Conservation (phyloP, 2,113 vertebrate genomes). For the Xyliphius kryptos region DNA sequence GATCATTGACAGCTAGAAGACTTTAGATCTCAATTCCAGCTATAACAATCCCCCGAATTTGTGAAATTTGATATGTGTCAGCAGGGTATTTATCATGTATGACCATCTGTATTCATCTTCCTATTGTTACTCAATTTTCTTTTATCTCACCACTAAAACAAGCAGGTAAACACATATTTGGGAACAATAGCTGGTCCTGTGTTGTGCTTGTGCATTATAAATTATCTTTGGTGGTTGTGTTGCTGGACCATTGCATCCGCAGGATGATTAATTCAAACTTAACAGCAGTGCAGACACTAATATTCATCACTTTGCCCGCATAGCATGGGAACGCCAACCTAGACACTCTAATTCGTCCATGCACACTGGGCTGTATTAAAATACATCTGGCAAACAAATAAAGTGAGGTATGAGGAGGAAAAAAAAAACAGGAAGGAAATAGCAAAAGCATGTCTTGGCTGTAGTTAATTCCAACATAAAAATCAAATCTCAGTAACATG, state of each 20-base stretch:
- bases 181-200: constrained; percentile 27
- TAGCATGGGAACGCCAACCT: constrained; percentile 30
- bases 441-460: background rate
- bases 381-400: constrained; percentile 28
- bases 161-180: constrained; percentile 21
- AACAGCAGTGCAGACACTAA: constrained; percentile 41
- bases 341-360: constrained; percentile 35
- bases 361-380: constrained; percentile 22
- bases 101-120: constrained; percentile 12
- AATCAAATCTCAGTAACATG: too few relatives aligned
- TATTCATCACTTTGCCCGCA: constrained; percentile 42
- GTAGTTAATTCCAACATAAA: too few relatives aligned
- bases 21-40: too few relatives aligned
- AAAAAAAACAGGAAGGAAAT: constrained; percentile 7
- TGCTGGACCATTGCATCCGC: constrained; percentile 39
- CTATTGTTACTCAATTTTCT: constrained; percentile 12
- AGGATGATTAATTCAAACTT: constrained; percentile 46
- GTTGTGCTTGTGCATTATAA: constrained; percentile 26
- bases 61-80: constrained; percentile 31
- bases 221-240: constrained; percentile 28
- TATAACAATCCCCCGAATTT: constrained; percentile 28
- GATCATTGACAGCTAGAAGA: too few relatives aligned
- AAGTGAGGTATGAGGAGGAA: constrained; percentile 7
- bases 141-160: constrained; percentile 20
- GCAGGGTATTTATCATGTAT: constrained; percentile 22